Conservation (phyloP, 92 coral and sea anemone genomes). For the Desmophyllum pertusum region DNA sequence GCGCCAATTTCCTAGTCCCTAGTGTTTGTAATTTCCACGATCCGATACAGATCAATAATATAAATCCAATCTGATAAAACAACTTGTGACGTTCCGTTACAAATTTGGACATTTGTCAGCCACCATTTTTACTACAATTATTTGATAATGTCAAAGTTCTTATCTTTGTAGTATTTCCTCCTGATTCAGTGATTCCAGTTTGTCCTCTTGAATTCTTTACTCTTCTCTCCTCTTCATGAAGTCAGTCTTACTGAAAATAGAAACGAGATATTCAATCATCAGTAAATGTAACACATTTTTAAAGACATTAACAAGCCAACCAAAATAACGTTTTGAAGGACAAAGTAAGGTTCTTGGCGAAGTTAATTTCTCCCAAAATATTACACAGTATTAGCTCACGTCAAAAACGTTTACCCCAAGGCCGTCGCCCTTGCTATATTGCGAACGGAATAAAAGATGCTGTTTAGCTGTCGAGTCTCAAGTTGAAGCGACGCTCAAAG, state of each 20-base stretch:
- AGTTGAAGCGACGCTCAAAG: constrained; percentile 3
- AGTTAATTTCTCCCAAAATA: background rate
- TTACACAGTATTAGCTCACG: background rate
- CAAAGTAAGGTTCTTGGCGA: too few relatives aligned
- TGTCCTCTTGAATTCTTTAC: background rate
- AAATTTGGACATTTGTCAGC: background rate
- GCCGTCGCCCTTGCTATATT: background rate
- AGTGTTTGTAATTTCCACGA: too few relatives aligned
- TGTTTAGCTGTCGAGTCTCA: too few relatives aligned
- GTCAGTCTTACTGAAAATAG: background rate
- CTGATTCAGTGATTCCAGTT: background rate
- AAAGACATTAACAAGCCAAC: too few relatives aligned
- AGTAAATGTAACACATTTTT: background rate
- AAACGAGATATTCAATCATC: background rate
- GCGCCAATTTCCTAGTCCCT: background rate
- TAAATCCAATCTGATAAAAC: background rate
- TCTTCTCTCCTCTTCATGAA: background rate
- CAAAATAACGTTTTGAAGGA: too few relatives aligned
- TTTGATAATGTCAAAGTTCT: background rate
- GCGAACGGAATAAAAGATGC: background rate
- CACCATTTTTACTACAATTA: background rate
- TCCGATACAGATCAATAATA: too few relatives aligned
- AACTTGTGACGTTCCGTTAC: background rate
- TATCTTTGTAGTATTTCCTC: background rate
- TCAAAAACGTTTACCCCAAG: background rate